These are phyloP conservation scores for Gambusia yucatana DNA, from an alignment of 2,797 vertebrate species.

Conservation along the genomic window DNA sequence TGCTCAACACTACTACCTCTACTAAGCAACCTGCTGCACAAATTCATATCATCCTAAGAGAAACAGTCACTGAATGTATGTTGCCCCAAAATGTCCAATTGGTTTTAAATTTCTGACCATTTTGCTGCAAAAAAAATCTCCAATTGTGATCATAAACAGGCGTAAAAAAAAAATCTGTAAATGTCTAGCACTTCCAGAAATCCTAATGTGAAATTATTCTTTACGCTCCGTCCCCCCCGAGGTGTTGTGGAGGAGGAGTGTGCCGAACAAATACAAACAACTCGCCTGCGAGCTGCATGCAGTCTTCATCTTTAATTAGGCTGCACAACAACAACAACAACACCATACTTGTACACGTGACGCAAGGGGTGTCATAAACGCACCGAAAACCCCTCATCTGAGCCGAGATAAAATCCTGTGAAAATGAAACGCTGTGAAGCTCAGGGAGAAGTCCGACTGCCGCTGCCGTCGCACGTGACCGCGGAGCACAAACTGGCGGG, in stretches of 20 bases:
- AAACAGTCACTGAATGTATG: neutral
- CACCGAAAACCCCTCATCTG: conserved; percentile 34
- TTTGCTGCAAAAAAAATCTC: neutral
- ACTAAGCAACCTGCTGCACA: neutral
- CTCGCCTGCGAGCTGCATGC: conserved; percentile 13
- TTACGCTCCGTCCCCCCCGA: neutral
- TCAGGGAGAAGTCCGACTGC: conserved; percentile 53
- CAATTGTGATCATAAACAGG: neutral
- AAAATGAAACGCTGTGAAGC: conserved; percentile 70
- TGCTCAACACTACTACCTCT: neutral
- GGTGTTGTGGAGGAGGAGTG: conserved; percentile 22
- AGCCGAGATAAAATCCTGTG: conserved; percentile 76
- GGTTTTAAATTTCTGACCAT: neutral
- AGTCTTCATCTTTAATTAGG: conserved; percentile 39
- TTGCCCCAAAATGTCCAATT: neutral
- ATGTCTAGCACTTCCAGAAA: neutral
- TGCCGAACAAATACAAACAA: conserved; percentile 21
- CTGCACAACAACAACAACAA: conserved; percentile 20
- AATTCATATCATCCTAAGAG: neutral
- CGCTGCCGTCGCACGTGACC: conserved; percentile 62
- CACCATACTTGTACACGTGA: conserved; percentile 36
- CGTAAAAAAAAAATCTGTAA: neutral
- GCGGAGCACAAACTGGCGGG: conserved; percentile 54
- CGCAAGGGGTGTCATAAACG: conserved; percentile 32
- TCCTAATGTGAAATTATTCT: conserved; percentile 20